These are phyloP conservation scores for Andrena hattorfiana DNA, from an alignment of 2,888 invertebrate genomes.

Conservation along the genomic window DNA sequence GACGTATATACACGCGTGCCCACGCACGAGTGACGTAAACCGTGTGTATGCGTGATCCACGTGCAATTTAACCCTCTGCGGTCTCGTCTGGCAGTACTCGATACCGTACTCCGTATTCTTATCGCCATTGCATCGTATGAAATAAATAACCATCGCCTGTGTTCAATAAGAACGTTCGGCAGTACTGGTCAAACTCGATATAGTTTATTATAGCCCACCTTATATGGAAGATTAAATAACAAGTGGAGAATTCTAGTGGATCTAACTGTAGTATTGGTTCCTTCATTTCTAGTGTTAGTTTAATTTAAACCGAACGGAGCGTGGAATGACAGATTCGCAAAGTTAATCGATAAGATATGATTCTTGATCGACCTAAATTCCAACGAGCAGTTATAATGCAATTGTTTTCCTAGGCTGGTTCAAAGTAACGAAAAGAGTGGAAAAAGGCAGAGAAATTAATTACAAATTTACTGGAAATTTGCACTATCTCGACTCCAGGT, in stretches of 20 bases:
- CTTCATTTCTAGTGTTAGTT: too few relatives aligned
- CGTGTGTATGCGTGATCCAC: conserved; percentile 51
- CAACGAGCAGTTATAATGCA: too few relatives aligned
- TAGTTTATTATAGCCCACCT: not conserved
- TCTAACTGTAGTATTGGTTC: not conserved
- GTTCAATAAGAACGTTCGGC: not conserved
- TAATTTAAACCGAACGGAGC: too few relatives aligned
- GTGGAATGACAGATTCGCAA: too few relatives aligned
- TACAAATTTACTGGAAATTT: too few relatives aligned
- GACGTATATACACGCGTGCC: conserved; percentile 43
- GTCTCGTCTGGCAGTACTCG: conserved; percentile 32
- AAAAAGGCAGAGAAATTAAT: too few relatives aligned
- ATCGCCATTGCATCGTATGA: conserved; percentile 29
- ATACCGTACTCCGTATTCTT: conserved; percentile 24
- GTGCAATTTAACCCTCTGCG: conserved; percentile 61
- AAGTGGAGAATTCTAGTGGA: not conserved
- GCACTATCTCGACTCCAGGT: not conserved
- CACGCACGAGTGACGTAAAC: conserved; percentile 56
- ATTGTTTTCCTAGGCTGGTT: too few relatives aligned
- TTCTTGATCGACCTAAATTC: too few relatives aligned
- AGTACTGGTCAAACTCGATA: too few relatives aligned
- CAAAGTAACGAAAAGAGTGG: too few relatives aligned
- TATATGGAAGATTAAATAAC: not conserved
- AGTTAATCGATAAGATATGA: too few relatives aligned
- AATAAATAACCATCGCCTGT: conserved; percentile 1